phyloP scores from a whole-genome alignment of 30 jellyfish, hydroid and myxozoan species.

The Chrysaora quinquecirrha region DNA sequence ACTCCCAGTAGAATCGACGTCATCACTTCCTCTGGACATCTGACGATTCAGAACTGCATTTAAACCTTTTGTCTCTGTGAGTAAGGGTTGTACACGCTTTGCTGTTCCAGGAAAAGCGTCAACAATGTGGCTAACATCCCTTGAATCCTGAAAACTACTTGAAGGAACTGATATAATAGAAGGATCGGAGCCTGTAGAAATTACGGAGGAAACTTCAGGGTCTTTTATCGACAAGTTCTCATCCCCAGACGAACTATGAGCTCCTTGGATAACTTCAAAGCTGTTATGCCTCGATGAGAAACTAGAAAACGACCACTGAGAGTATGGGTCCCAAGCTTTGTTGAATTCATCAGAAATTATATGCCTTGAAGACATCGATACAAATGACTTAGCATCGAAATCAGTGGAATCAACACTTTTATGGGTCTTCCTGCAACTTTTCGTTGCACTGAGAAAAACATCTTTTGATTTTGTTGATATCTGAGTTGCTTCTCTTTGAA shows the following conservation, averaged over 20 bases:
- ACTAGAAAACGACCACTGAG: conserved; percentile 46
- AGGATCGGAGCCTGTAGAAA: conserved; percentile 36
- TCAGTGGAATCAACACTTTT: background rate
- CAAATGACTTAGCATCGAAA: background rate
- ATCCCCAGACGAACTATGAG: conserved; percentile 57
- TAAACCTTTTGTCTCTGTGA: background rate
- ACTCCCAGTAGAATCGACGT: conserved; percentile 34
- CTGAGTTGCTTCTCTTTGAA: background rate
- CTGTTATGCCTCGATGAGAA: conserved; percentile 53
- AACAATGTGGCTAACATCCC: background rate
- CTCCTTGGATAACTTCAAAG: conserved; percentile 55
- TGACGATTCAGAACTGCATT: background rate
- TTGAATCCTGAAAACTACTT: conserved; percentile 14
- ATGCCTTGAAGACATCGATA: conserved; percentile 2
- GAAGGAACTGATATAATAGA: conserved; percentile 8
- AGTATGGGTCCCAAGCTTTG: conserved; percentile 41
- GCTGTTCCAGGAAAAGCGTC: conserved; percentile 61
- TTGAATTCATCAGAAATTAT: background rate
- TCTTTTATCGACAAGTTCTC: conserved; percentile 42
- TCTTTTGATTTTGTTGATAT: background rate
- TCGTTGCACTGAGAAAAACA: conserved; percentile 14
- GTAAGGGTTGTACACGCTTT: conserved; percentile 21
- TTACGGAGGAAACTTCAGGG: conserved; percentile 14
- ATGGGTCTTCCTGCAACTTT: background rate
- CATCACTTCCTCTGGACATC: conserved; percentile 16